Conservation (phyloP, 2,888 invertebrate species). For the Thecophora atra region DNA sequence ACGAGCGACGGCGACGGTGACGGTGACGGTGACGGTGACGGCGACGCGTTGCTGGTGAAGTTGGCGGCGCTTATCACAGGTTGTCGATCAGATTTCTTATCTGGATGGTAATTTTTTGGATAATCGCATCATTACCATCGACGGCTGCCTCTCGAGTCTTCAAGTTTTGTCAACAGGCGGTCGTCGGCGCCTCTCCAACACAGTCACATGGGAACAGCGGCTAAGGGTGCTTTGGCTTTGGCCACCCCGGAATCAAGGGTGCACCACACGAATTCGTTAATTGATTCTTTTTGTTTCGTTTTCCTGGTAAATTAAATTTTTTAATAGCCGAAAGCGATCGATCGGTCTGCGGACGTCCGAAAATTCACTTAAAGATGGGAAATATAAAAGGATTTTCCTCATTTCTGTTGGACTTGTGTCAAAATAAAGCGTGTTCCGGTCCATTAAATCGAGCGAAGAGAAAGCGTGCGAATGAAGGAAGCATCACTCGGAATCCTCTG, state of each 20-base stretch:
- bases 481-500: not conserved
- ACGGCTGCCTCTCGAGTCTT: not conserved
- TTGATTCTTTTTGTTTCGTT: not conserved
- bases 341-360: not conserved
- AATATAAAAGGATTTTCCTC: not conserved
- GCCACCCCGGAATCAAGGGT: not conserved
- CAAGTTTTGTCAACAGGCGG: slow-evolving; percentile 3
- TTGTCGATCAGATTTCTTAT: slow-evolving; percentile 58
- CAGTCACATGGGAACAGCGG: too few relatives aligned
- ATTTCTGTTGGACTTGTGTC: slow-evolving; percentile 17
- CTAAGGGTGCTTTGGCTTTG: not conserved
- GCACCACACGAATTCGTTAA: not conserved
- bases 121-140: slow-evolving; percentile 59
- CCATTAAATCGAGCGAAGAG: slow-evolving; percentile 16
- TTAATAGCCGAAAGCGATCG: too few relatives aligned
- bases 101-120: slow-evolving; percentile 60
- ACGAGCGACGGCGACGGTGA: slow-evolving; percentile 41
- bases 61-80: slow-evolving; percentile 52
- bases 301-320: not conserved
- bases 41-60: not conserved
- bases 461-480: slow-evolving; percentile 25
- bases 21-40: slow-evolving; percentile 42
- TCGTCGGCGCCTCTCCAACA: not conserved
- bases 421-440: slow-evolving; percentile 27
- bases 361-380: too few relatives aligned